These are phyloP conservation scores for Nemurella pictetii DNA, from an alignment of 2,888 invertebrate species.

Conservation along the genomic window DNA sequence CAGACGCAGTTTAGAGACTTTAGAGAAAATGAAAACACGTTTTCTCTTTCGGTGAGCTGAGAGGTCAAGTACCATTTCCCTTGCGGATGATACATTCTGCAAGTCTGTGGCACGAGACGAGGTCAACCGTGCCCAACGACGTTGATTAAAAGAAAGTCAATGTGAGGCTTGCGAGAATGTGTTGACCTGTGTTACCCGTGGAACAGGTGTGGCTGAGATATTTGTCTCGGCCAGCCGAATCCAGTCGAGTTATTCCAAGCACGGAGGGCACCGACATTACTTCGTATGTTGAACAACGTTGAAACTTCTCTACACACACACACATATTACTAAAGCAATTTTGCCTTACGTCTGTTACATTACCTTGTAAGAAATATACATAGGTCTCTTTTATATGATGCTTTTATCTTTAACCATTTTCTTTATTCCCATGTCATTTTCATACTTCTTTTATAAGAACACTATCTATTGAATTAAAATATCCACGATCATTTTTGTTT, in stretches of 20 bases:
- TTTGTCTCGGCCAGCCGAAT: neutral
- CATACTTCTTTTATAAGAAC: neutral
- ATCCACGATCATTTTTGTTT: too few relatives aligned
- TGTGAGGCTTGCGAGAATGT: neutral
- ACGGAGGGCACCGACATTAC: neutral
- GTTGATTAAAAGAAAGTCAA: neutral
- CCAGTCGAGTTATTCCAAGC: neutral
- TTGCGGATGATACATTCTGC: neutral
- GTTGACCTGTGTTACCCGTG: neutral
- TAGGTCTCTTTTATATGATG: neutral
- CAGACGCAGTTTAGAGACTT: neutral
- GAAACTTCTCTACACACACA: neutral
- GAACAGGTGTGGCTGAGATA: neutral
- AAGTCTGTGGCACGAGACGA: too few relatives aligned
- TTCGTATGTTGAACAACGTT: neutral
- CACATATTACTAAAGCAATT: neutral
- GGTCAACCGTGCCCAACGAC: neutral
- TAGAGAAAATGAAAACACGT: neutral
- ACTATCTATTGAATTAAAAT: too few relatives aligned
- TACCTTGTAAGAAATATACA: neutral
- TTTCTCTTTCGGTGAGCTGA: neutral
- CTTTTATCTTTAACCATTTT: neutral
- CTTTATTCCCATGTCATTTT: neutral
- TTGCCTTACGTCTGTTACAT: neutral
- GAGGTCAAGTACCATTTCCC: neutral